Base-by-base conservation (phyloP, 2,797 vertebrate genomes). In the Phrynocephalus forsythii region DNA sequence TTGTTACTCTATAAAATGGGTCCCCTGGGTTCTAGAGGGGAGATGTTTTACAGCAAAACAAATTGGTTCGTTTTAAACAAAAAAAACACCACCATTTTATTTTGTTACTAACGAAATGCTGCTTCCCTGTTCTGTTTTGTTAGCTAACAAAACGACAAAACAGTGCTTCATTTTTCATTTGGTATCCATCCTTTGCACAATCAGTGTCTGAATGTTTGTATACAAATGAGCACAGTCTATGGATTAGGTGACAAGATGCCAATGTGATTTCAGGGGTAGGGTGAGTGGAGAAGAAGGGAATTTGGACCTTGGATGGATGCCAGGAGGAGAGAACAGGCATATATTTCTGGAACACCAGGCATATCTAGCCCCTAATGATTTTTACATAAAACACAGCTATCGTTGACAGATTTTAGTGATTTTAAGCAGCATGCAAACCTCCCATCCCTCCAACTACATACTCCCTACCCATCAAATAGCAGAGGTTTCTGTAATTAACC, bases 341-440 rank as follows among this genome's bases (percentile, higher is more conserved):
- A 79, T 20, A 26, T 11, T 10, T 63, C 68, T 56, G n/a, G 67
- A 76, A 69, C 68, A 56, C 24, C 73, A 38, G 80, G 26, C 76
- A 81, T 84, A 63, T 3, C n/a, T 3, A 0, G 22, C 68, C 69
- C 69, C 87, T 86, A 38, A 38, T 0, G 0, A 30, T 24, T 2
- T 56, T n/a, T 84, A 84, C 3, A 77, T 84, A n/a, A 66, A 44
- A 33, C 63, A 72, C 24, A 52, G 79, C 48, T 33, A 84, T 66
- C 79, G 9, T 67, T 50, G 63, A 60, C 79, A 81, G 15, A 84
- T 87, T 0, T 8, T 79, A 79, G 44, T 73, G 79, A 66, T 88
- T 84, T 79, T 83, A 80, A 82, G 84, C 89, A 88, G 87, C 96
- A 96, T 95, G 93, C 94, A 24, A 24, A 8, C n/a, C 68, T 22